These are phyloP conservation scores for Alexandromys fortis DNA, from an alignment of 2,113 vertebrate genomes.

Conservation along the genomic window DNA sequence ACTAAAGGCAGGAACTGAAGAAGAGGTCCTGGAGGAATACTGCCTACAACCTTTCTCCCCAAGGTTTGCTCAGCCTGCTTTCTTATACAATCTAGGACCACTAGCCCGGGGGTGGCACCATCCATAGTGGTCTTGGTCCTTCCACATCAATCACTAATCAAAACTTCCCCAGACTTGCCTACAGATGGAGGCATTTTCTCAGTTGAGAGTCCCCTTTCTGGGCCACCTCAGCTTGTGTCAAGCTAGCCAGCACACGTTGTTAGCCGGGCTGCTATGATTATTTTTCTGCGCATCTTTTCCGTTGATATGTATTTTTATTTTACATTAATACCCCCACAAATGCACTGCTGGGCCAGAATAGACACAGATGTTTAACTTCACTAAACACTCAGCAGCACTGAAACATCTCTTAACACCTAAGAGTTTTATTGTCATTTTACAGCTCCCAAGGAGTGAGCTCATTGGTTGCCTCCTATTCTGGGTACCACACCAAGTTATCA, in stretches of 20 bases:
- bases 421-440: not conserved
- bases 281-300: not conserved
- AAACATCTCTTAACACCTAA: not conserved
- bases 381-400: not conserved
- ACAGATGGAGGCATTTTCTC: not conserved
- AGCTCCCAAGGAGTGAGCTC: not conserved
- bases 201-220: not conserved
- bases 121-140: not conserved
- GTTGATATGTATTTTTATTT: not conserved
- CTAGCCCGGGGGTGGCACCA: not conserved
- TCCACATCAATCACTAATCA: not conserved
- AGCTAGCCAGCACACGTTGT: not conserved
- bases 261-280: not conserved
- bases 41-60: not conserved
- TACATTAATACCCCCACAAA: not conserved
- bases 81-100: not conserved
- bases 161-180: not conserved
- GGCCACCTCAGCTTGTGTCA: not conserved
- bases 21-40: not conserved
- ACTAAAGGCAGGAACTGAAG: not conserved
- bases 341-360: not conserved
- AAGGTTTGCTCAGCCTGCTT: not conserved
- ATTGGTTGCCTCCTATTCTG: not conserved
- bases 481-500: not conserved
- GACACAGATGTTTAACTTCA: not conserved